Evolutionary conservation across 2,113 vertebrate species (phyloP), one percentile per base, ranked within the genome.

Genomic region (Thinocorus orbignyianus): DNA sequence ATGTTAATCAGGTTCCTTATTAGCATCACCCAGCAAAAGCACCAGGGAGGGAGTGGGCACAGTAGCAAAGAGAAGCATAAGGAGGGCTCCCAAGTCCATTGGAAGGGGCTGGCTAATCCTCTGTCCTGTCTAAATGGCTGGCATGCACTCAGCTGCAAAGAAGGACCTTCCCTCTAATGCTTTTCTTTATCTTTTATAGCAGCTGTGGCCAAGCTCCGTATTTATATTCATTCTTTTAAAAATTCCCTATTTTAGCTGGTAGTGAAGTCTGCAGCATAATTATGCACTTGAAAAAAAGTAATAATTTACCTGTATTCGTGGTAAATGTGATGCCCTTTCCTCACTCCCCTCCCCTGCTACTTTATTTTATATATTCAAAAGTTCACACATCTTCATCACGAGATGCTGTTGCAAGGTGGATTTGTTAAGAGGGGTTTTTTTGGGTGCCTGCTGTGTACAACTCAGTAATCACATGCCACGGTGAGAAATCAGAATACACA

Each of bases 381-480:
- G 49, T 48, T 31, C 2, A 1, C 77, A 14, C 31, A 7, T 4
- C 25, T 41, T 54, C 64, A 7, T 1, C 1, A 3, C 15, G 16
- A 35, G 86, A 6, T 13, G 82, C 79, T 5, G 13, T 16, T 33
- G 86, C 26, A 22, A 39, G 73, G n/a, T 25, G 69, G 55, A 22
- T 35, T 25, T 33, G 44, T 41, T 6, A 42, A 70, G 52, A 68
- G 72, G 44, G 15, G 25, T 17, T 66, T 49, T 16, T 23, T 57
- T 7, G 42, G 76, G 48, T 58, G 39, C 82, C 85, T 35, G 8
- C 17, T 28, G 61, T 16, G 51, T 3, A 14, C 2, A 0, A 71
- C 10, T 0, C 20, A 17, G 35, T 0, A 3, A 76, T 15, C 39
- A 22, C 37, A 1, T 5, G 9, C 35, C 69, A 33, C 3, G 2